A percentile compares a stretch with the other conserved stretches of the same genome.
phyloP scores from a whole-genome alignment of 2,797 vertebrate genomes.

The Ctenochaetus hawaiiensis region DNA sequence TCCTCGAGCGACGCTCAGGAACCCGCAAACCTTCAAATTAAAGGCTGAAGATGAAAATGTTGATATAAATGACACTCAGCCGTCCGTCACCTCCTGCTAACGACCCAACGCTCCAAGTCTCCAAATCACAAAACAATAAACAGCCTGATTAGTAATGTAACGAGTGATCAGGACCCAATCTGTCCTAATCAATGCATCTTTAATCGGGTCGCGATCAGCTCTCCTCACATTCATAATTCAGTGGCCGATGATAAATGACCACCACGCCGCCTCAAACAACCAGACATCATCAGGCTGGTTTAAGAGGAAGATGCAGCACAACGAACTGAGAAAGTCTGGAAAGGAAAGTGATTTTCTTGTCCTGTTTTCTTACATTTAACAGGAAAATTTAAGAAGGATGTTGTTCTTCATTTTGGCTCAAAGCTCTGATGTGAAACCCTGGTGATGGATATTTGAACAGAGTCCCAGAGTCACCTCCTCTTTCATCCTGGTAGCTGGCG shows the following conservation, averaged over 20 bases:
- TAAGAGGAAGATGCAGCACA: not conserved
- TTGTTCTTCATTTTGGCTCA: not conserved
- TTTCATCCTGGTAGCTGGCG: slow-evolving; percentile 9
- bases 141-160: slow-evolving; percentile 73
- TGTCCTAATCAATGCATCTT: slow-evolving; percentile 71
- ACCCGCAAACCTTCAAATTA: not conserved
- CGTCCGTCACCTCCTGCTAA: slow-evolving; percentile 16
- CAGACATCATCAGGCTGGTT: not conserved
- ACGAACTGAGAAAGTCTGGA: not conserved
- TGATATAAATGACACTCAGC: not conserved
- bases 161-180: slow-evolving; percentile 58
- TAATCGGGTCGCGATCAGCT: slow-evolving; percentile 61
- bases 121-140: slow-evolving; percentile 62
- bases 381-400: not conserved
- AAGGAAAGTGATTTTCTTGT: not conserved
- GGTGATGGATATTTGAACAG: not conserved
- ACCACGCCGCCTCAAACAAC: rapidly evolving
- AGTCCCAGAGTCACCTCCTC: not conserved
- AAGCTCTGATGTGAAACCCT: not conserved
- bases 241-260: slow-evolving; percentile 18
- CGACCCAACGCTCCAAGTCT: slow-evolving; percentile 6
- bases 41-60: not conserved
- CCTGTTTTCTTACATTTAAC: not conserved
- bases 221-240: slow-evolving; percentile 73
- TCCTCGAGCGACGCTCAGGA: not conserved